These are phyloP conservation scores for Malurus elegans DNA, from an alignment of 2,113 vertebrate species.

Conservation along the genomic window DNA sequence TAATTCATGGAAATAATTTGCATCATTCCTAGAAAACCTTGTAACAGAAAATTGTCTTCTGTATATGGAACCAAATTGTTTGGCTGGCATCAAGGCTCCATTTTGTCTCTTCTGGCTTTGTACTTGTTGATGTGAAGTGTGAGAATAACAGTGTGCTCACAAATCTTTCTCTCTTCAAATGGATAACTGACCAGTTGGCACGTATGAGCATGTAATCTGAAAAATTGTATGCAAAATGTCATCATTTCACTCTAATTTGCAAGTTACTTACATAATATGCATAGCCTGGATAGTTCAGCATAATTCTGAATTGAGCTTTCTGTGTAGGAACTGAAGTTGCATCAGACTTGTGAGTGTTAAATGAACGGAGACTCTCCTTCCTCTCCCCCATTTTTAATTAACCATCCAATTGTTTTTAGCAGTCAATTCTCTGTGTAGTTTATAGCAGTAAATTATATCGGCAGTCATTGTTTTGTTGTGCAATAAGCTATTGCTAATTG, in stretches of 20 bases:
- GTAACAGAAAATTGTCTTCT: neutral
- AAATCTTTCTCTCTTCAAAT: neutral
- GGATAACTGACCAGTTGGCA: neutral
- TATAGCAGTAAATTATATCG: constrained; percentile 53
- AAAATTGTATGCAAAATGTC: neutral
- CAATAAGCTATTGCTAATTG: constrained; percentile 64
- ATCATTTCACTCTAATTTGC: neutral
- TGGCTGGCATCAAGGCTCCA: neutral
- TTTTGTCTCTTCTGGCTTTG: neutral
- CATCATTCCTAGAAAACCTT: neutral
- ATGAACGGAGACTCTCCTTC: neutral
- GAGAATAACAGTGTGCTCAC: neutral
- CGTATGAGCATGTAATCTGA: neutral
- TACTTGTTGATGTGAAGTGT: neutral
- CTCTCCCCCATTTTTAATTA: constrained; percentile 60
- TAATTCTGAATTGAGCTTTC: neutral
- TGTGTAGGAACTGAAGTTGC: neutral
- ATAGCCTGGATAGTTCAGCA: neutral
- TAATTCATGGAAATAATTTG: neutral
- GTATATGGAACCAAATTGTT: neutral
- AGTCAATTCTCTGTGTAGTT: constrained; percentile 51
- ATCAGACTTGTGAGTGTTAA: neutral
- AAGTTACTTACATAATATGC: neutral
- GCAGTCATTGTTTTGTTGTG: constrained; percentile 63
- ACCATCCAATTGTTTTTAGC: constrained; percentile 52